A percentile compares a stretch with the other conserved stretches of the same genome.
These are phyloP conservation scores for Podarcis lilfordi DNA, from an alignment of 2,797 vertebrate genomes.

Conservation along the genomic window DNA sequence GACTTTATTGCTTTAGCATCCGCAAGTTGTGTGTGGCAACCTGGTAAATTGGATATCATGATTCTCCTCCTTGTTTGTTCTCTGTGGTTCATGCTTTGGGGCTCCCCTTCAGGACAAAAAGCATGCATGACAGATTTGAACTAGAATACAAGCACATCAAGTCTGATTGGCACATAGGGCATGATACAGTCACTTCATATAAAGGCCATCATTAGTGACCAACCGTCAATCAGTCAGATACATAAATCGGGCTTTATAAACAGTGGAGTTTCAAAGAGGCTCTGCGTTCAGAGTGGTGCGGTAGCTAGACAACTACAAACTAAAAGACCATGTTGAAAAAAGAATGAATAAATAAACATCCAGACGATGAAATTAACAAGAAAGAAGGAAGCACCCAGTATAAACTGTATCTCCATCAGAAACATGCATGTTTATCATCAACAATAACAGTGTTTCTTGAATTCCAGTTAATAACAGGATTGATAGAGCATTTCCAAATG, in stretches of 20 bases:
- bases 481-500: not conserved
- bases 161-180: not conserved
- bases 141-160: slow-evolving; percentile 3
- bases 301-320: not conserved
- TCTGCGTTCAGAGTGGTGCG: not conserved
- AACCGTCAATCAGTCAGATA: not conserved
- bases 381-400: not conserved
- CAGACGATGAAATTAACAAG: not conserved
- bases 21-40: not conserved
- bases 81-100: not conserved
- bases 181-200: slow-evolving; percentile 10
- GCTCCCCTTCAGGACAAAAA: not conserved
- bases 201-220: not conserved
- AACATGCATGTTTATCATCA: not conserved
- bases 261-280: not conserved
- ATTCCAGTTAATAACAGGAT: not conserved
- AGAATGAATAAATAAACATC: not conserved
- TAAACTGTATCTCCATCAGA: not conserved
- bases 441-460: not conserved
- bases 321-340: not conserved
- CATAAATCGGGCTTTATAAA: not conserved
- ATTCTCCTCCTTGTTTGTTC: not conserved
- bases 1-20: not conserved
- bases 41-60: not conserved
- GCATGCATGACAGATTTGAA: not conserved